phyloP scores from a whole-genome alignment of 64 coral and sea anemone genomes.

The Acropora tenuis region DNA sequence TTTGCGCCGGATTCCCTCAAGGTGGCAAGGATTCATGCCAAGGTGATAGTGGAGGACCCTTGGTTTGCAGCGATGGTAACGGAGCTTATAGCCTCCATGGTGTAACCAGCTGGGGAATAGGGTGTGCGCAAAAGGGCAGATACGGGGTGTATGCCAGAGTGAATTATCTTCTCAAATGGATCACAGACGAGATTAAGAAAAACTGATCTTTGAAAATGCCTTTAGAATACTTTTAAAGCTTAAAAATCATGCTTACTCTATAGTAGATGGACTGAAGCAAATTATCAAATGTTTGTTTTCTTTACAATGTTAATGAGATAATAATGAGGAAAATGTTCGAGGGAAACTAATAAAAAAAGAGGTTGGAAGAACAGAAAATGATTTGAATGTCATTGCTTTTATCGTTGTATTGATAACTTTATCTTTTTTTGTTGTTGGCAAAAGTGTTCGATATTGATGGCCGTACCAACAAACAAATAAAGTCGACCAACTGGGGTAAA shows the following conservation, averaged over 20 bases:
- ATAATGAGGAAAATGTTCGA: too few species aligned
- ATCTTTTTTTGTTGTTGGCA: too few species aligned
- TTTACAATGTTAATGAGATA: neutral
- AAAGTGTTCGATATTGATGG: too few species aligned
- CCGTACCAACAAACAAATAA: too few species aligned
- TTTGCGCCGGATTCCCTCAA: conserved; percentile 32
- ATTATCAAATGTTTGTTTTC: too few species aligned
- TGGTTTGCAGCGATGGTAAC: conserved; percentile 18
- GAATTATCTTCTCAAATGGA: conserved; percentile 29
- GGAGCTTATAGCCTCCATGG: conserved; percentile 39
- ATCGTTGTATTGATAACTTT: too few species aligned
- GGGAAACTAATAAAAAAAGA: neutral
- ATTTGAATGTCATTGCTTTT: neutral
- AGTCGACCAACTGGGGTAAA: too few species aligned
- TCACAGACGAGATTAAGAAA: neutral
- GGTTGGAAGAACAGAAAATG: neutral
- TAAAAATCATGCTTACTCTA: neutral
- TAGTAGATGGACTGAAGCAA: too few species aligned
- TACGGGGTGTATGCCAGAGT: conserved; percentile 72
- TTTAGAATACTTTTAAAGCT: neutral
- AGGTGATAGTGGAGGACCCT: conserved; percentile 64
- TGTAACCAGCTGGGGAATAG: conserved; percentile 51
- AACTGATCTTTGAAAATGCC: neutral
- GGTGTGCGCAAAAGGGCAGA: conserved; percentile 18
- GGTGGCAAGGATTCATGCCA: conserved; percentile 54